Conservation (phyloP, 2,797 vertebrate genomes). For the Eupleurogrammus muticus region DNA sequence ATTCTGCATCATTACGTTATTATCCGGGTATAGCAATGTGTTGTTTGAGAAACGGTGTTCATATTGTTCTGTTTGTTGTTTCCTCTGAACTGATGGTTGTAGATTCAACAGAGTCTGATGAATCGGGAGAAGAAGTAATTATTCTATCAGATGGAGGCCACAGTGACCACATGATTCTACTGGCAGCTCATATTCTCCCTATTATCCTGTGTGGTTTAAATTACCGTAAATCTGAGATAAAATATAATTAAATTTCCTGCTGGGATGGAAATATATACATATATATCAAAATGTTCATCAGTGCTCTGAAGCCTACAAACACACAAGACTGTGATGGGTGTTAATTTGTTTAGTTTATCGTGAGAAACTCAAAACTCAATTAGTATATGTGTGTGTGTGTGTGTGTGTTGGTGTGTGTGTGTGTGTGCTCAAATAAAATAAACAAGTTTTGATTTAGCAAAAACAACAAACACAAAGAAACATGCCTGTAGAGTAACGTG, state of each 20-base stretch:
- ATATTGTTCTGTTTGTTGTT: conserved; percentile 35
- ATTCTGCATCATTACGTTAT: conserved; percentile 44
- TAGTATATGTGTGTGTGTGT: background rate
- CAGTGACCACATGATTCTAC: conserved; percentile 57
- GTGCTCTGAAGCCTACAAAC: conserved; percentile 48
- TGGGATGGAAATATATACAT: conserved; percentile 47
- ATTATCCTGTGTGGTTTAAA: conserved; percentile 61
- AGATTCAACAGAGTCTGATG: conserved; percentile 27
- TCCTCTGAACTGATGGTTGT: conserved; percentile 13
- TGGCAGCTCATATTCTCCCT: conserved; percentile 60
- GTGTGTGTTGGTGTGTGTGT: background rate
- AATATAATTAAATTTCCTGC: conserved; percentile 74
- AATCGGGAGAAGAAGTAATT: conserved; percentile 45
- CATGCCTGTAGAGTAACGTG: too few relatives aligned
- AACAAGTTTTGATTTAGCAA: background rate
- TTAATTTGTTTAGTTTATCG: conserved; percentile 43
- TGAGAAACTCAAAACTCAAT: background rate
- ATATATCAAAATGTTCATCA: conserved; percentile 56
- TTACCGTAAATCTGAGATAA: conserved; percentile 77
- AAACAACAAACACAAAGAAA: background rate
- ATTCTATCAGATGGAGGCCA: conserved; percentile 60
- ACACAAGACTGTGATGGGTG: conserved; percentile 24
- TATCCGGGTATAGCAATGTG: conserved; percentile 40
- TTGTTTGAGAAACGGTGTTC: conserved; percentile 43
- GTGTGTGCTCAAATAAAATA: background rate